phyloP scores from a whole-genome alignment of 1,140 invertebrate species.

The Drosophila kohkoa region DNA sequence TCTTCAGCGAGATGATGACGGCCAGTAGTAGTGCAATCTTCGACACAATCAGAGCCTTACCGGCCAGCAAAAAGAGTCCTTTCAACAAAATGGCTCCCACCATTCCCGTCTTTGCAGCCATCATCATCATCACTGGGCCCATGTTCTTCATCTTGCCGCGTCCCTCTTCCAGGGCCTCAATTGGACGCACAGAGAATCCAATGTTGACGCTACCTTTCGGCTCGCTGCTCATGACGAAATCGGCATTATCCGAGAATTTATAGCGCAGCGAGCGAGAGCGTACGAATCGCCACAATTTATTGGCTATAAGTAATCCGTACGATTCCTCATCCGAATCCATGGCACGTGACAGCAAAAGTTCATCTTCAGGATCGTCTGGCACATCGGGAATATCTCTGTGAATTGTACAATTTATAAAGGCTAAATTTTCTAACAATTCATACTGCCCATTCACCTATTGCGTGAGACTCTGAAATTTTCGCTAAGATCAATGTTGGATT shows the following conservation, averaged over 20 bases:
- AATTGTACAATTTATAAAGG: not conserved
- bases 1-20: conserved; percentile 92
- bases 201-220: conserved; percentile 90
- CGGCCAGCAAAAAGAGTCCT: conserved; percentile 91
- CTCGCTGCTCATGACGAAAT: conserved; percentile 90
- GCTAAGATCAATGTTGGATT: conserved; percentile 90
- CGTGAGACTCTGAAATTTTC: conserved; percentile 92
- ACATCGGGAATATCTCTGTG: conserved; percentile 72
- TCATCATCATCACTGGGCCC: conserved; percentile 90
- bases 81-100: conserved; percentile 92
- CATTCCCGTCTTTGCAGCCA: conserved; percentile 91
- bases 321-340: conserved; percentile 89
- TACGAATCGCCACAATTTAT: conserved; percentile 91
- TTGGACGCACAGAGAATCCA: conserved; percentile 89
- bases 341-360: conserved; percentile 82
- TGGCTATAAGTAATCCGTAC: conserved; percentile 88
- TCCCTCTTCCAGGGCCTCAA: conserved; percentile 86
- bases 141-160: conserved; percentile 91
- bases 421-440: not conserved
- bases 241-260: conserved; percentile 89
- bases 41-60: conserved; percentile 92
- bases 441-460: conserved; percentile 86
- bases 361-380: conserved; percentile 76
- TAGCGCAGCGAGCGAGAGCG: conserved; percentile 89
- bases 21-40: conserved; percentile 92